Conservation (phyloP, 2,113 vertebrate species). For the Tetrao urogallus region DNA sequence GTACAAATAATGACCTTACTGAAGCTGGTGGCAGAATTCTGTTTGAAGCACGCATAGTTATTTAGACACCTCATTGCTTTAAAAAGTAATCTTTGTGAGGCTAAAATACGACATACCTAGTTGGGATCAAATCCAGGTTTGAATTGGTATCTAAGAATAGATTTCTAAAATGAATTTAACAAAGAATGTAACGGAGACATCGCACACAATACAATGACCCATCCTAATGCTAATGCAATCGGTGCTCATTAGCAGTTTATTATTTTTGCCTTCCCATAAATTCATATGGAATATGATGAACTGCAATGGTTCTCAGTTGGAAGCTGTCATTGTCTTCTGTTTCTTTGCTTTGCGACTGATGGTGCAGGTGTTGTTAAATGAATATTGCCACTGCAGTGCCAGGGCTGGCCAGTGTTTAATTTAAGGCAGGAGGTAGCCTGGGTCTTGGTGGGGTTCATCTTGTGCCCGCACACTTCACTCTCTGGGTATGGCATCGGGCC, state of each 20-base stretch:
- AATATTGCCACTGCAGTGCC: not conserved
- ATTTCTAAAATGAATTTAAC: constrained; percentile 5
- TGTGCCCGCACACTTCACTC: not conserved
- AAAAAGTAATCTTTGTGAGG: not conserved
- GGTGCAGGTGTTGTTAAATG: not conserved
- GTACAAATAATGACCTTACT: not conserved
- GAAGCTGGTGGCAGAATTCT: not conserved
- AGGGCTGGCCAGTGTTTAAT: not conserved
- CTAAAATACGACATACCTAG: not conserved
- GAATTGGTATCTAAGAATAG: not conserved
- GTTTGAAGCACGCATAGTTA: not conserved
- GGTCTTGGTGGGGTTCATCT: not conserved
- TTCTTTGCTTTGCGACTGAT: not conserved
- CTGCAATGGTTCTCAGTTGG: not conserved
- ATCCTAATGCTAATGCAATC: not conserved
- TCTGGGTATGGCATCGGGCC: not conserved
- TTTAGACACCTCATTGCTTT: not conserved
- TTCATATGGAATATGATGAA: not conserved
- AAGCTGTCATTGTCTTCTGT: not conserved
- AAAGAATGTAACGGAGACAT: not conserved
- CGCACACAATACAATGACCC: not conserved
- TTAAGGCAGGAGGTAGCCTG: not conserved
- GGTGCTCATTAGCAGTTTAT: not conserved
- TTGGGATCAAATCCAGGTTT: not conserved
- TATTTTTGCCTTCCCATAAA: constrained; percentile 16